A percentile compares a stretch with the other conserved stretches of the same genome.
phyloP scores from a whole-genome alignment of 2,888 invertebrate species.

The Pelosia muscerda region DNA sequence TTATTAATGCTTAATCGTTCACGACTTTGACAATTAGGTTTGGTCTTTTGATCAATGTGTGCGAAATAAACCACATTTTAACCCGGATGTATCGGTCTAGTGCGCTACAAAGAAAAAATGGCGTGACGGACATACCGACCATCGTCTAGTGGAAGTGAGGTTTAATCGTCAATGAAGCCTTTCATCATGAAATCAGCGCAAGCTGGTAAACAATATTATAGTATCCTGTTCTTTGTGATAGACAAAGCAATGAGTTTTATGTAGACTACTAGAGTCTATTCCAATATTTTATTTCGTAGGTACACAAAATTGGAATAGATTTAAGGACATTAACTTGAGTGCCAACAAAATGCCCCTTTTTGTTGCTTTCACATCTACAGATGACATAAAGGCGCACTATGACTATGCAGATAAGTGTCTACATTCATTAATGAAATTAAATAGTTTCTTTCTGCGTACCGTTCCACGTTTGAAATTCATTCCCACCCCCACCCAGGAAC shows the following conservation, averaged over 20 bases:
- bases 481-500: no score
- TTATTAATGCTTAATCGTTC: slow-evolving; percentile 40
- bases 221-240: slow-evolving; percentile 65
- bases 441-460: no score
- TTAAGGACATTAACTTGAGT: no score
- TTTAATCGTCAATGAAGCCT: slow-evolving; percentile 67
- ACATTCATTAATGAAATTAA: no score
- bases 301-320: no score
- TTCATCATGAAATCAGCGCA: slow-evolving; percentile 70
- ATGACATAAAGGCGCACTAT: no score
- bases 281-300: no score
- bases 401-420: no score
- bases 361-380: no score
- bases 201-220: slow-evolving; percentile 69
- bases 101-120: slow-evolving; percentile 60
- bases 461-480: no score
- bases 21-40: slow-evolving; percentile 29
- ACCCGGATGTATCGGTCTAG: slow-evolving; percentile 52
- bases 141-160: slow-evolving; percentile 58
- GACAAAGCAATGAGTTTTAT: slow-evolving; percentile 15
- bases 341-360: no score
- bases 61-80: slow-evolving; percentile 33
- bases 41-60: slow-evolving; percentile 27
- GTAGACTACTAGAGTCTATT: neutral
- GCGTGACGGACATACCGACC: slow-evolving; percentile 62